Evolutionary conservation across 92 coral and sea anemone genomes (phyloP), one percentile per base, ranked within the genome.

Genomic region (Metridium senile): DNA sequence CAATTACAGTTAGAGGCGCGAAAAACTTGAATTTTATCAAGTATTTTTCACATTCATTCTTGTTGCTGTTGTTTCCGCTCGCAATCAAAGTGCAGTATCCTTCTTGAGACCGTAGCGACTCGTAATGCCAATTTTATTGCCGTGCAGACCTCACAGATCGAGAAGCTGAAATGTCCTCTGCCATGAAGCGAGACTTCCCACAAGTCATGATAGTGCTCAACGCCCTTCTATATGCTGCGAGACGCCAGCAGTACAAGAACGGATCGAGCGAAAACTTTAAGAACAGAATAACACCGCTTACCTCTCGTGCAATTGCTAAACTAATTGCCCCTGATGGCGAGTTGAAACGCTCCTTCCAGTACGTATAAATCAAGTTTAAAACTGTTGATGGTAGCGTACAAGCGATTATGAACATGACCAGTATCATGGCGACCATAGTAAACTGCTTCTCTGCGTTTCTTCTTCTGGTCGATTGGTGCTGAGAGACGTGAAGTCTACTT

Each of bases 251-350:
- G 61, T 84, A 84, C 11, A 84, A 33, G 4, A 84, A 74, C 2
- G 88, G 88, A 65, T 84, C 88, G 10, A 84, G 75, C 0, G 88
- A 77, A 53, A 84, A 78, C 78, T 84, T 84, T 30, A 84, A 47
- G 68, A 84, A 64, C 47, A 84, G 26, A 20, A 84, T 35, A 16
- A 54, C 59, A 54, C 59, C 17, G 25, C 59, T 54, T 9, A 54
- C 23, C 25, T 54, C 59, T 20, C 59, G 20, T 20, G 59, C 59
- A 20, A 54, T 54, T 54, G 17, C 2, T 54, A 54, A 21, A 54
- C 16, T 54, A 9, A 3, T 21, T 54, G 2, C 25, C 2, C 25
- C 23, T 21, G 25, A 13, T 54, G 4, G 4, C 6, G 59, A 54
- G 9, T 3, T 16, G 59, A 39, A 4, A 13, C 13, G 6, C 6